phyloP scores from a whole-genome alignment of 2,797 vertebrate species.

The Phrynocephalus vlangalii region DNA sequence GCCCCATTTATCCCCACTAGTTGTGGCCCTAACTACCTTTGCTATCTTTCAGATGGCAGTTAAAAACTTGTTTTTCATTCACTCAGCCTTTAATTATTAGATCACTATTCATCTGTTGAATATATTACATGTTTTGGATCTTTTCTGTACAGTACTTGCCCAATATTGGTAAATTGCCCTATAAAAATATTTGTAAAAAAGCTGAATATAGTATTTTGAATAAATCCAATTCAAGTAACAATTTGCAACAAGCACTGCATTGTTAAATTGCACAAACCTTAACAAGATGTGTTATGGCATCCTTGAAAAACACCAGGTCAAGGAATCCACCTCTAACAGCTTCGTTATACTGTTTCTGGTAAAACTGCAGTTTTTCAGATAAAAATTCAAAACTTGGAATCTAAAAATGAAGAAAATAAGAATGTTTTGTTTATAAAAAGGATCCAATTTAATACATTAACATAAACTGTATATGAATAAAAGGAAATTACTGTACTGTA shows the following conservation, averaged over 20 bases:
- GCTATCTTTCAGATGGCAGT: neutral
- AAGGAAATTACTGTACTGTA: neutral
- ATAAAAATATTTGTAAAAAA: neutral
- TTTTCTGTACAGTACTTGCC: too few relatives aligned
- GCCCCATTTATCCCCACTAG: too few relatives aligned
- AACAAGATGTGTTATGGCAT: constrained; percentile 81
- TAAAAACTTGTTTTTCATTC: neutral
- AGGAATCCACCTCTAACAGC: constrained; percentile 76
- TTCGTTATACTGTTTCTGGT: constrained; percentile 80
- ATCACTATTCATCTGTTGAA: neutral
- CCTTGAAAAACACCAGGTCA: constrained; percentile 83
- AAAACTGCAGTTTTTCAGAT: constrained; percentile 73
- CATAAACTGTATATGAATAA: neutral
- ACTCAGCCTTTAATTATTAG: neutral
- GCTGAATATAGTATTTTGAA: neutral
- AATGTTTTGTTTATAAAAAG: neutral
- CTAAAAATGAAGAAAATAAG: constrained; percentile 55
- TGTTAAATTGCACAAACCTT: constrained; percentile 71
- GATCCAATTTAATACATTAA: constrained; percentile 2
- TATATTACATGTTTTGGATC: neutral
- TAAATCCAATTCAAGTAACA: neutral
- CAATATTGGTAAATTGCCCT: neutral
- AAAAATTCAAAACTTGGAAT: constrained; percentile 77
- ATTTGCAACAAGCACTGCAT: neutral
- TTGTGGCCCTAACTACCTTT: neutral